Evolutionary conservation across 2,888 invertebrate genomes (phyloP).

Genomic region (Drosophila acutilabella): DNA sequence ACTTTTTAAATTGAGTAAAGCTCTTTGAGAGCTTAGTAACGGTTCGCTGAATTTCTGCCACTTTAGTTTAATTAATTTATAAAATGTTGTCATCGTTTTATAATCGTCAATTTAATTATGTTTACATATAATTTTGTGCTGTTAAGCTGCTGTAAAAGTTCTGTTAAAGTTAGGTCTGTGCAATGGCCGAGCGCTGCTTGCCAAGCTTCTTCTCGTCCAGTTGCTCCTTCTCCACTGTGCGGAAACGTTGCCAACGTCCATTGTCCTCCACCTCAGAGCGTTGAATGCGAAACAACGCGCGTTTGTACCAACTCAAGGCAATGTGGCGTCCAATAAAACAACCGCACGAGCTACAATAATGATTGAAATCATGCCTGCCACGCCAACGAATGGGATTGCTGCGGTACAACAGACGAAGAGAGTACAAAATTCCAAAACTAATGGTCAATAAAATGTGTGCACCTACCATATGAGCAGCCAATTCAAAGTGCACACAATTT

Average conservation of each 20-base stretch:
- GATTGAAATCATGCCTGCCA: slow-evolving; percentile 82
- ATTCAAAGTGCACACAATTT: slow-evolving; percentile 69
- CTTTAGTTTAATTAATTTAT: background rate
- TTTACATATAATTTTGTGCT: background rate
- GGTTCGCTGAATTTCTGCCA: background rate
- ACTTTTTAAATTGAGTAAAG: too few relatives aligned
- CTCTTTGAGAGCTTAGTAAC: too few relatives aligned
- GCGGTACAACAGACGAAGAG: background rate
- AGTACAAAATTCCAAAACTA: background rate
- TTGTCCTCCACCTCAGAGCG: slow-evolving; percentile 74
- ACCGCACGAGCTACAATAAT: slow-evolving; percentile 83
- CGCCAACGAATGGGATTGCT: slow-evolving; percentile 81
- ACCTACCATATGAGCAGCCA: slow-evolving; percentile 79
- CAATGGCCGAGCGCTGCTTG: slow-evolving; percentile 57
- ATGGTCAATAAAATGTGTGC: background rate
- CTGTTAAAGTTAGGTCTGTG: slow-evolving; percentile 12
- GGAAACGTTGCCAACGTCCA: slow-evolving; percentile 75
- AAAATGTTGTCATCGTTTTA: background rate
- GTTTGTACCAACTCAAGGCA: slow-evolving; percentile 82
- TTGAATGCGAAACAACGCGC: slow-evolving; percentile 77
- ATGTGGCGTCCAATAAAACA: slow-evolving; percentile 83
- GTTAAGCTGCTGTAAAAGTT: too few relatives aligned
- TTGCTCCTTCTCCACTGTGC: slow-evolving; percentile 74
- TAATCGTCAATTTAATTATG: background rate
- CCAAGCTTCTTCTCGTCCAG: slow-evolving; percentile 74